Base-by-base conservation (phyloP, 2,888 invertebrate species). In the Callimorpha dominula region DNA sequence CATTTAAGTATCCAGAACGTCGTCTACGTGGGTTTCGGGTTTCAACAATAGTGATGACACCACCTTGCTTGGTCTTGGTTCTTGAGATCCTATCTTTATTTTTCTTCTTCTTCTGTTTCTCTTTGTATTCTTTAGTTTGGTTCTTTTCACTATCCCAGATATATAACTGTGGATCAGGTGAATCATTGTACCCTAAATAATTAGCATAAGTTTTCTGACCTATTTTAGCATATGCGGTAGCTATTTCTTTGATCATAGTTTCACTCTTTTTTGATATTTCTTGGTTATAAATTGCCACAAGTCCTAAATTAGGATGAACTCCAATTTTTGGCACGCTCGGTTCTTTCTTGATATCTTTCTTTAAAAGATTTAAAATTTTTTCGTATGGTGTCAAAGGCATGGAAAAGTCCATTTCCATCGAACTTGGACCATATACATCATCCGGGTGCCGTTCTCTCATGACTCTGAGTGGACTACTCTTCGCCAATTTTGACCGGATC, bases 201-300 rank as follows among this genome's bases (percentile, higher is more conserved):
- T 82, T 73, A n/a, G 78, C 70, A 69, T 76, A 78, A 12, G 67
- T 57, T 50, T 78, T 70, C 42, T 77, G 76, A 4, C 78, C 78
- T 14, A 85, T 78, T n/a, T 89, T 80, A 3, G 80, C 87, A 73
- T 92, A 93, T 0, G 83, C 82, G 14, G 79, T 78, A 0, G 92
- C 87, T 63, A 94, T 78, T 67, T 86, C 83, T 68, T 92, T 90
- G 31, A 95, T 93, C 68, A 88, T 81, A 1, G 85, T 78, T 67
- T 87, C 87, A 77, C 91, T 94, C 75, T 88, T 87, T 60, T 78
- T 88, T 0, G 95, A 95, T 62, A 95, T 84, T 3, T 92, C 92
- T 77, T 94, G 95, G 46, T 86, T 85, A 70, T 95, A 95, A 2
- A 94, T 76, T 0, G 92, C 92, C 6, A 91, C 89, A 0, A 87